These are phyloP conservation scores for Malacosoma neustria DNA, from an alignment of 2,888 invertebrate genomes.

Conservation along the genomic window DNA sequence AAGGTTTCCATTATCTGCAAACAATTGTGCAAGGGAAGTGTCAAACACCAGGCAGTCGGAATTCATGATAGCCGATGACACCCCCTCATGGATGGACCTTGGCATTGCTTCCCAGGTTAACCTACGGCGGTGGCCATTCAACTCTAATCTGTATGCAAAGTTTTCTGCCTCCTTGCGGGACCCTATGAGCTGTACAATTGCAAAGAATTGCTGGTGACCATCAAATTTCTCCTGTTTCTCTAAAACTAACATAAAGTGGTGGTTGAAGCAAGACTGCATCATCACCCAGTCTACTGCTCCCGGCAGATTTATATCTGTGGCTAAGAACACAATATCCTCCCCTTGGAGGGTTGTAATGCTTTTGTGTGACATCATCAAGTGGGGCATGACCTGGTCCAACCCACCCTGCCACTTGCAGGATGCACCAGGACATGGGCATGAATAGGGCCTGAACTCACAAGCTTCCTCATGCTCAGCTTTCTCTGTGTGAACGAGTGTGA, in stretches of 20 bases:
- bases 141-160: conserved; percentile 97
- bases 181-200: conserved; percentile 99
- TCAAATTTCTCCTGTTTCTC: conserved; percentile 99
- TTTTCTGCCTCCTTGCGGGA: conserved; percentile 99
- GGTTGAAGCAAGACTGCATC: conserved; percentile 99
- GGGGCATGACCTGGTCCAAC: conserved; percentile 98
- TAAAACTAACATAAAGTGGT: conserved; percentile 99
- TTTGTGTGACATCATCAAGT: conserved; percentile 97
- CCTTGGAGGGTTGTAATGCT: conserved; percentile 98
- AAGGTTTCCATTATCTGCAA: conserved; percentile 99
- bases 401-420: conserved; percentile 99
- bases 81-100: conserved; percentile 98
- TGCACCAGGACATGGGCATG: conserved; percentile 99
- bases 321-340: conserved; percentile 99
- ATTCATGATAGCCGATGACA: conserved; percentile 96
- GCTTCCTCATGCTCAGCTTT: conserved; percentile 99
- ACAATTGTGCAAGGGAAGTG: conserved; percentile 97
- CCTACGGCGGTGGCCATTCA: conserved; percentile 95
- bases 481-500: conserved; percentile 95
- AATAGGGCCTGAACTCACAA: conserved; percentile 98
- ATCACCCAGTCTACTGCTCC: conserved; percentile 99
- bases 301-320: conserved; percentile 99
- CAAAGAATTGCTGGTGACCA: conserved; percentile 97
- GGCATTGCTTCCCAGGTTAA: conserved; percentile 99
- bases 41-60: conserved; percentile 99